These are phyloP conservation scores for Diaphora mendica DNA, from an alignment of 2,888 invertebrate genomes.

Conservation along the genomic window DNA sequence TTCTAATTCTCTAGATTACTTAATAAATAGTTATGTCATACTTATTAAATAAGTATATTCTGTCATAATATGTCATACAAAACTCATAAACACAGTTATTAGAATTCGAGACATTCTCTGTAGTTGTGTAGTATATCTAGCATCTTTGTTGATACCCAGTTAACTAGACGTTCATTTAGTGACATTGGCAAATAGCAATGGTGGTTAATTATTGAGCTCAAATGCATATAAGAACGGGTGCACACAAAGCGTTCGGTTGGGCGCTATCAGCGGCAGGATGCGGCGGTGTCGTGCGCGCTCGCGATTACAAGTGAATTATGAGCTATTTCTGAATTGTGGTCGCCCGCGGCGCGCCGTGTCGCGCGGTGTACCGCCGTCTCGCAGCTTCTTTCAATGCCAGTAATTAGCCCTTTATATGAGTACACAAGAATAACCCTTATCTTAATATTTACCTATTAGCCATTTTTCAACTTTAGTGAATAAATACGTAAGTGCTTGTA, in stretches of 20 bases:
- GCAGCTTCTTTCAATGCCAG: constrained; percentile 50
- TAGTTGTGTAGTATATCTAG: not conserved
- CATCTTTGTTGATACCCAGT: constrained; percentile 22
- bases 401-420: constrained; percentile 54
- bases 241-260: constrained; percentile 61
- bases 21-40: too few species aligned
- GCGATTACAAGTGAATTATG: constrained; percentile 80
- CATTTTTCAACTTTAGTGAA: not conserved
- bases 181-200: constrained; percentile 41
- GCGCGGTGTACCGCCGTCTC: constrained; percentile 42
- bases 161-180: constrained; percentile 22
- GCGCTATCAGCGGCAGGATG: constrained; percentile 76
- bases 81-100: not conserved
- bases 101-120: constrained; percentile 11
- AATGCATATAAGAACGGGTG: constrained; percentile 59
- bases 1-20: too few species aligned
- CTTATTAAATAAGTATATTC: too few species aligned
- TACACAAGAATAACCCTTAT: constrained; percentile 42
- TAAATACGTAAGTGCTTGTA: too few species aligned
- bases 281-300: constrained; percentile 66
- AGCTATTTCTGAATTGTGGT: constrained; percentile 70
- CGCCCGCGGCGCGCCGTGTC: constrained; percentile 61
- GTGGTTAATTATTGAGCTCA: constrained; percentile 64
- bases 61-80: not conserved
- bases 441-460: constrained; percentile 22